phyloP scores from a whole-genome alignment of 2,888 invertebrate genomes.

The Baronia brevicornis region DNA sequence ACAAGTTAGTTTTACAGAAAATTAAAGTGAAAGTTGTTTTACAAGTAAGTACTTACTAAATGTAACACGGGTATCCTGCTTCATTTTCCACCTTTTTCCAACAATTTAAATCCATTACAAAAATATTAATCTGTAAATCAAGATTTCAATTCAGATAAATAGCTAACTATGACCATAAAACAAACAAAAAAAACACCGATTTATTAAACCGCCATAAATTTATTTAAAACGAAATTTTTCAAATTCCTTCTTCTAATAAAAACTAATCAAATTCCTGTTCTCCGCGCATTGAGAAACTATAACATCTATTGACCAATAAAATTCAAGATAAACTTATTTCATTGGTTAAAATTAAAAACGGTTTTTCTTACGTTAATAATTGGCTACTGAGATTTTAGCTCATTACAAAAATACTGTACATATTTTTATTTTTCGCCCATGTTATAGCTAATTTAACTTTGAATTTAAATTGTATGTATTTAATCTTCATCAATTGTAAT shows the following conservation, averaged over 20 bases:
- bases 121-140: constrained; percentile 8
- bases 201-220: constrained; percentile 36
- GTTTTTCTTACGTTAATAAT: not conserved
- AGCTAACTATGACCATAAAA: constrained; percentile 4
- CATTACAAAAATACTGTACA: not conserved
- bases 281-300: not conserved
- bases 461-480: no score
- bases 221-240: constrained; percentile 33
- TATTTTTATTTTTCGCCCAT: no score
- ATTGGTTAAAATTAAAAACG: constrained; percentile 3
- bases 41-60: constrained; percentile 64
- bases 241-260: not conserved
- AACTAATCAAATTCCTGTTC: not conserved
- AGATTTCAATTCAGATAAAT: constrained; percentile 3
- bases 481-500: no score
- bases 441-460: no score
- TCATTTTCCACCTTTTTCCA: constrained; percentile 78
- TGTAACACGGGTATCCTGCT: constrained; percentile 76
- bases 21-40: constrained; percentile 36
- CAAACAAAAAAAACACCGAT: constrained; percentile 11
- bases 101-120: constrained; percentile 40
- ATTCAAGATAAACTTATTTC: constrained; percentile 3
- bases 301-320: constrained; percentile 4
- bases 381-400: not conserved
- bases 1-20: constrained; percentile 15